phyloP scores from a whole-genome alignment of 2,797 vertebrate genomes.

The Picus viridis region DNA sequence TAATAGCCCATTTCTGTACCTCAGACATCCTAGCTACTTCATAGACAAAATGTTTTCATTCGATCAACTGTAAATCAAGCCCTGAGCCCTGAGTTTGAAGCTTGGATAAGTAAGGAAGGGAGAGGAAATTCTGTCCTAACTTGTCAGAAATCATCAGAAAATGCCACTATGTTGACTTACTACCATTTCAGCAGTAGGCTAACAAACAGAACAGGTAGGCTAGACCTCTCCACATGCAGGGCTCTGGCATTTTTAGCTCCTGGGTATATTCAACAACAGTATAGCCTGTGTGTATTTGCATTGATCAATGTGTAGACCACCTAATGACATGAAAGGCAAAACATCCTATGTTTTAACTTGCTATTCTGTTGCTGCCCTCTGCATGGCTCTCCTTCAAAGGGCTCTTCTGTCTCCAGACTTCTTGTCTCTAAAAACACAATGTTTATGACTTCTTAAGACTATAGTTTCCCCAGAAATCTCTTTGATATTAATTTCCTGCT shows the following conservation, averaged over 20 bases:
- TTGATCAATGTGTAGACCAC: not conserved
- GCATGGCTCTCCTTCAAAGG: not conserved
- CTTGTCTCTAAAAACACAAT: not conserved
- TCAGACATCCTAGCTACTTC: not conserved
- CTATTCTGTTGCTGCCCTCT: not conserved
- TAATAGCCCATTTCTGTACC: conserved; percentile 2
- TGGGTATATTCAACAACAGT: not conserved
- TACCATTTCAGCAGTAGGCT: conserved; percentile 53
- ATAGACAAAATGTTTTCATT: conserved; percentile 10
- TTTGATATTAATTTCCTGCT: conserved; percentile 21
- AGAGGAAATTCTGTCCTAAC: conserved; percentile 45
- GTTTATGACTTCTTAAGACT: not conserved
- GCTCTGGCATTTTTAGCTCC: not conserved
- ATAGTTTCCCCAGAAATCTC: not conserved
- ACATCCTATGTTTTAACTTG: not conserved
- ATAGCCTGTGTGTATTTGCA: not conserved
- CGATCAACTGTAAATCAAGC: not conserved
- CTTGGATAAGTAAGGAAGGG: not conserved
- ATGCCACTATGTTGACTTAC: conserved; percentile 34
- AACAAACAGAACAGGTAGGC: conserved; percentile 31
- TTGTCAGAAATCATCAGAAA: conserved; percentile 61
- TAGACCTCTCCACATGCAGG: not conserved
- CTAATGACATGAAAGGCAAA: not conserved
- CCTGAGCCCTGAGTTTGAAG: not conserved
- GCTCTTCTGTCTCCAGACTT: not conserved